A percentile compares a stretch with the other conserved stretches of the same genome.
Conservation (phyloP, 2,888 invertebrate genomes). For the Pachymerium ferrugineum region DNA sequence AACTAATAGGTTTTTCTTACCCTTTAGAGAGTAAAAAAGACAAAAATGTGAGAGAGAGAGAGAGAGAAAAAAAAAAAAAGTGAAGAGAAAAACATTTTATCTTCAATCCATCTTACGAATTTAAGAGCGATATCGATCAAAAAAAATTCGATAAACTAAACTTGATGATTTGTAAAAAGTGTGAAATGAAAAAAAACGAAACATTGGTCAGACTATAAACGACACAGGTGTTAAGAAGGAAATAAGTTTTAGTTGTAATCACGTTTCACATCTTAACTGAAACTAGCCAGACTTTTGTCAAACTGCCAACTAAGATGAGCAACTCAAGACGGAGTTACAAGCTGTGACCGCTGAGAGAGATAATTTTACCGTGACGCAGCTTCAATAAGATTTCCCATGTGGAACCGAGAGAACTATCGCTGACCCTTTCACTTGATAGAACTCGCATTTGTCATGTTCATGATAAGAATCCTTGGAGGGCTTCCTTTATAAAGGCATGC, state of each 20-base stretch:
- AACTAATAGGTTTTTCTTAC: too few relatives aligned
- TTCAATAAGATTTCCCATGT: conserved; percentile 25
- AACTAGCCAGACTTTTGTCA: conserved; percentile 12
- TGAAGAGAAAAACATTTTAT: too few relatives aligned
- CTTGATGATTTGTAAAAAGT: too few relatives aligned
- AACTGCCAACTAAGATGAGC: conserved; percentile 25
- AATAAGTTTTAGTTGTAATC: not conserved
- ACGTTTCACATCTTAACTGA: conserved; percentile 10
- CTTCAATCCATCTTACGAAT: too few relatives aligned
- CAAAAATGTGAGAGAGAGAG: too few relatives aligned
- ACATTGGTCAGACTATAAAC: not conserved
- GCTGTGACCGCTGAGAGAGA: conserved; percentile 23
- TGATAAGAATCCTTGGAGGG: conserved; percentile 20
- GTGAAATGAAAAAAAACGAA: not conserved
- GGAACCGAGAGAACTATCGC: conserved; percentile 16
- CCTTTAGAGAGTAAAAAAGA: too few relatives aligned
- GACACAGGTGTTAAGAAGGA: not conserved
- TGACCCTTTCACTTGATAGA: conserved; percentile 27
- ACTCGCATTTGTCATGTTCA: conserved; percentile 16
- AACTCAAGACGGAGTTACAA: conserved; percentile 21
- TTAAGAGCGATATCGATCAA: too few relatives aligned
- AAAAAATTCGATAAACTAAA: too few relatives aligned
- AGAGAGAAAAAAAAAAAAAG: too few relatives aligned
- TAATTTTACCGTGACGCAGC: conserved; percentile 24
- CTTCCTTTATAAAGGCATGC: not conserved